A percentile compares a stretch with the other conserved stretches of the same genome.
These are phyloP conservation scores for Habrosyne pyritoides DNA, from an alignment of 2,888 invertebrate genomes.

Conservation along the genomic window DNA sequence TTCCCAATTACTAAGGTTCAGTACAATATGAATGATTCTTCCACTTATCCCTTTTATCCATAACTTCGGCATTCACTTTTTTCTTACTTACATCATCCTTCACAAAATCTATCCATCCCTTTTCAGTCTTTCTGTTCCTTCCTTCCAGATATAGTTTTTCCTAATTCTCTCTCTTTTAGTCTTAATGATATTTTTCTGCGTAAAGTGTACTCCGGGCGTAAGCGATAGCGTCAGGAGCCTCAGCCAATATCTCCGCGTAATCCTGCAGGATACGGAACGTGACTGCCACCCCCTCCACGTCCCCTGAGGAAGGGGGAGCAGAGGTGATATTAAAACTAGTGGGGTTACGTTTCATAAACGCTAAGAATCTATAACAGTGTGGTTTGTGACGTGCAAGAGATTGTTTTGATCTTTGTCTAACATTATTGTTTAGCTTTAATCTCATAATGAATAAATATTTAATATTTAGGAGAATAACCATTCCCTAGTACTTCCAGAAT, in stretches of 20 bases:
- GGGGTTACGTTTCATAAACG: neutral
- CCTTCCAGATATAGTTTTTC: neutral
- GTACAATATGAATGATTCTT: too few species aligned
- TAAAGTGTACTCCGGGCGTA: constrained; percentile 17
- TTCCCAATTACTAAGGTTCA: too few species aligned
- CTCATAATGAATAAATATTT: too few species aligned
- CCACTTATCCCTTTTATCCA: too few species aligned
- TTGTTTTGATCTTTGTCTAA: too few species aligned
- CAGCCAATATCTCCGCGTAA: constrained; percentile 32
- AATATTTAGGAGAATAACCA: too few species aligned
- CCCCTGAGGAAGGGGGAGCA: neutral
- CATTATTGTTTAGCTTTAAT: too few species aligned
- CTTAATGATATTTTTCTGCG: constrained; percentile 13
- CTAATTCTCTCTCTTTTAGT: neutral
- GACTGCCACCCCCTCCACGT: constrained; percentile 9
- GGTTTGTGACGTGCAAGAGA: neutral
- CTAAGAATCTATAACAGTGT: neutral
- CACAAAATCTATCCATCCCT: too few species aligned
- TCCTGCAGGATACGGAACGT: constrained; percentile 26
- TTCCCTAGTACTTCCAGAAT: too few species aligned
- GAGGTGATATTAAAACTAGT: constrained; percentile 8
- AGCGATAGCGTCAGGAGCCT: constrained; percentile 23
- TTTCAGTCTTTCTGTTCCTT: neutral
- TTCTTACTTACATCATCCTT: neutral
- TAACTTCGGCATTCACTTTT: too few species aligned